These are phyloP conservation scores for Rhodinocichla rosea DNA, from an alignment of 2,113 vertebrate species.

Conservation along the genomic window DNA sequence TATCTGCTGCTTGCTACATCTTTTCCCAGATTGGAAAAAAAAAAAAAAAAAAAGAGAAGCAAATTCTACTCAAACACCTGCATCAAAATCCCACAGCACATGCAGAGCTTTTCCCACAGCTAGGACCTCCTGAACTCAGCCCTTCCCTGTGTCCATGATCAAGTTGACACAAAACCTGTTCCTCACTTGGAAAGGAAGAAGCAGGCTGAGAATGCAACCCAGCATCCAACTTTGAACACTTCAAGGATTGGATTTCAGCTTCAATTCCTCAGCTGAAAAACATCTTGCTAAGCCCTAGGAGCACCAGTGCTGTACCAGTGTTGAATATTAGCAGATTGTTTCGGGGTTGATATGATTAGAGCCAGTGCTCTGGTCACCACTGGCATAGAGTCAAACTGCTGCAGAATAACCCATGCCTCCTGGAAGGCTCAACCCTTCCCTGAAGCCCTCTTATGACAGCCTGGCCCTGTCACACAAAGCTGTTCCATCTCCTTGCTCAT, in stretches of 20 bases:
- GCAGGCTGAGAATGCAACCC: neutral
- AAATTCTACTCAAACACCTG: neutral
- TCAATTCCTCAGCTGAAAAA: neutral
- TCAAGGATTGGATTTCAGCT: neutral
- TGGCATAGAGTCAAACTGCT: neutral
- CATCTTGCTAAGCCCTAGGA: neutral
- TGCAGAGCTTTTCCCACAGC: neutral
- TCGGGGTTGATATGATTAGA: neutral
- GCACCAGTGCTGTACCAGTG: neutral
- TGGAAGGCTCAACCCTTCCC: neutral
- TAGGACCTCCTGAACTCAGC: neutral
- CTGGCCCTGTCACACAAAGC: neutral
- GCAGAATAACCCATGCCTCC: neutral
- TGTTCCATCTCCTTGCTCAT: neutral
- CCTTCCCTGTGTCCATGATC: neutral
- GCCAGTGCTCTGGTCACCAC: neutral
- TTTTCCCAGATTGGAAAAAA: neutral
- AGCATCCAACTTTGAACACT: neutral
- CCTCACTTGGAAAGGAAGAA: neutral
- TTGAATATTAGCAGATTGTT: neutral
- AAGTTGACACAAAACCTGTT: fast-evolving
- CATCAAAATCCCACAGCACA: neutral
- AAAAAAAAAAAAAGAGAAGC: neutral
- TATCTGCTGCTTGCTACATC: neutral
- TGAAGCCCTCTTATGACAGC: neutral